Conservation (phyloP, 2,888 invertebrate genomes). For the Crepidodera aurea region DNA sequence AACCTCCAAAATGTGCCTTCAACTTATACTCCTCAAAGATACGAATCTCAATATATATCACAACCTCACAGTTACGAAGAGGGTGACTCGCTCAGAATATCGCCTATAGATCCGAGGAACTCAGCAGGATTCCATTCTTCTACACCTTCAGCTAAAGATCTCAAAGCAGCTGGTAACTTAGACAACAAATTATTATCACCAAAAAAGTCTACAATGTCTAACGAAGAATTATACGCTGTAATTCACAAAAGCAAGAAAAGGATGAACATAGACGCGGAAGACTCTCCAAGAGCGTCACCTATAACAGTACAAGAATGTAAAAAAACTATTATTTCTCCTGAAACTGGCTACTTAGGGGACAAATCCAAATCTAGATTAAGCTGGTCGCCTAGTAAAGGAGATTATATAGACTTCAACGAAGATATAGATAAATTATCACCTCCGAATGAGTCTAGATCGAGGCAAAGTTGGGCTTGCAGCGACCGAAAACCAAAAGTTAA, state of each 20-base stretch:
- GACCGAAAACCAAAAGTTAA: constrained; percentile 66
- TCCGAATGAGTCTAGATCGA: constrained; percentile 56
- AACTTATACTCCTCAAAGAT: constrained; percentile 40
- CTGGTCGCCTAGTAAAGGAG: constrained; percentile 68
- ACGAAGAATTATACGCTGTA: constrained; percentile 78
- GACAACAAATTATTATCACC: constrained; percentile 68
- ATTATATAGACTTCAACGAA: constrained; percentile 56
- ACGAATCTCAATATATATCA: constrained; percentile 24
- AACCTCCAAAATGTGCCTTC: constrained; percentile 51
- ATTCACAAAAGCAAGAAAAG: constrained; percentile 81
- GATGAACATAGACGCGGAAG: constrained; percentile 70
- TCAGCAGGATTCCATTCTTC: constrained; percentile 72
- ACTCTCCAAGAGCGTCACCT: constrained; percentile 63
- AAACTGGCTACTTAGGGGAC: constrained; percentile 69
- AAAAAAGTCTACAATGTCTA: constrained; percentile 78
- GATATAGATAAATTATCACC: constrained; percentile 58
- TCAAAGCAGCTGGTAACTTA: constrained; percentile 64
- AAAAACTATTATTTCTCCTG: constrained; percentile 64
- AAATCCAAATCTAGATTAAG: constrained; percentile 67
- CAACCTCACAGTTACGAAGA: constrained; percentile 28
- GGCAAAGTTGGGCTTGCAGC: constrained; percentile 67
- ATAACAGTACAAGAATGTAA: constrained; percentile 46
- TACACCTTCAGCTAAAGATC: constrained; percentile 66
- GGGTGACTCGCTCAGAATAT: constrained; percentile 67
- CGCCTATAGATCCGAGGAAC: constrained; percentile 73